Base-by-base conservation (phyloP, 2,888 invertebrate species). In the Fragum whitleyi region DNA sequence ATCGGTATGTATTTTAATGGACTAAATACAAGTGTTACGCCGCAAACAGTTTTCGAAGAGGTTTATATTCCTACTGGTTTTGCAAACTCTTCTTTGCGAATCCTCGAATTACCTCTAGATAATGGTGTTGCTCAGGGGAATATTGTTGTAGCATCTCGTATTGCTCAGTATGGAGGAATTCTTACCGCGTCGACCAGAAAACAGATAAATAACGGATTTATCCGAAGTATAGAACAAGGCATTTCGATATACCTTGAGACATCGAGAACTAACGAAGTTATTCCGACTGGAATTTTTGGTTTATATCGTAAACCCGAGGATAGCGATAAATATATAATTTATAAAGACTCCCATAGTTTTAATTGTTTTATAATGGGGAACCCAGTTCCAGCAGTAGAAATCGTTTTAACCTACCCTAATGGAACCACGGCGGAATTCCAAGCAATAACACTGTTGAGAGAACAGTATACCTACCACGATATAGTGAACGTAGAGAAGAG, bases 201-300 rank as follows among this genome's bases (percentile, higher is more conserved):
- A 61, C 26, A 1, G 6, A 2, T 61, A 6, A 19, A 32, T 28
- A 29, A 29, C 2, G 61, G 61, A 32, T 32, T 32, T 21, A 7
- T 61, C 5, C 14, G 19, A n/a, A 16, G 32, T 29, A 61, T 61
- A 9, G 19, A 6, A 9, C 61, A 61, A 32, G 29, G 32, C 29
- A 16, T 32, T 19, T n/a, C 29, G 11, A 19, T 61, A n/a, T n/a
- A 32, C n/a, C 29, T 61, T 11, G 29, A 61, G n/a, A 29, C 61
- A 5, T 29, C 61, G 61, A 32, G 32, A 61, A 61, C 61, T 0
- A 29, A n/a, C 61, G 61, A 61, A 32, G 61, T 61, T 61, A n/a
- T 61, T 16, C 61, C 61, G 61, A 61, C 0, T n/a, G 29, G 29
- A 19, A 29, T 11, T 29, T 61, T 61, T 32, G 61, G 61, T 16